Base-by-base conservation (phyloP, 2,888 invertebrate species). In the Apeira syringaria region DNA sequence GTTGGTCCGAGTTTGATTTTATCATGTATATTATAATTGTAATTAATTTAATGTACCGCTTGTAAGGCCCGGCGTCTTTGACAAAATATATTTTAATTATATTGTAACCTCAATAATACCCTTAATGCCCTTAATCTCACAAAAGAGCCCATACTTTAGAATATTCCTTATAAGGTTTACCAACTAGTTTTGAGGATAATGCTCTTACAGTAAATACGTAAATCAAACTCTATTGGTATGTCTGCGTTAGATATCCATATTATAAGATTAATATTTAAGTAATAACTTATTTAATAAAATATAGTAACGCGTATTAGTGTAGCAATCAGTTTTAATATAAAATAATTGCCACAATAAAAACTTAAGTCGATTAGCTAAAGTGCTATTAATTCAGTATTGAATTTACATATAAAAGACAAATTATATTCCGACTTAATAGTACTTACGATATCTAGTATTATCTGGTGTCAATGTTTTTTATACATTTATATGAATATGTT, bases 401-500 rank as follows among this genome's bases (percentile, higher is more conserved):
- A 8, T 30, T 9, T 15, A 12, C 18, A 20, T 9, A 9, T 20
- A 40, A 59, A 56, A 54, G 36, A 57, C 51, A 54, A 54, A 50
- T 43, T 30, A 40, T 39, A 49, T 42, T 35, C 36, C 31, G 39
- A 10, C 2, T 12, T 53, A 5, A 31, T 43, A 43, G 46, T 58
- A 53, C 41, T 55, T 61, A 48, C 47, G 43, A 49, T 47, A 34
- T 42, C 56, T 57, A 42, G 51, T 40, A 47, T 48, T 82, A 79
- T 53, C 47, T 68, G 41, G 73, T 70, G 74, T 80, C 76, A 76
- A 78, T 74, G 76, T 70, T 84, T 15, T 80, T 86, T 84, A 80
- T 84, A 87, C 74, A 80, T 78, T 82, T 56, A 20, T 20, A 6
- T 80, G 85, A 83, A 80, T 84, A 87, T 74, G 79, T 78, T 82